Percentiles rank a stretch among this genome's conserved stretches.
Evolutionary conservation across 2,888 invertebrate genomes (phyloP).

Genomic region (Torymus tubicola): DNA sequence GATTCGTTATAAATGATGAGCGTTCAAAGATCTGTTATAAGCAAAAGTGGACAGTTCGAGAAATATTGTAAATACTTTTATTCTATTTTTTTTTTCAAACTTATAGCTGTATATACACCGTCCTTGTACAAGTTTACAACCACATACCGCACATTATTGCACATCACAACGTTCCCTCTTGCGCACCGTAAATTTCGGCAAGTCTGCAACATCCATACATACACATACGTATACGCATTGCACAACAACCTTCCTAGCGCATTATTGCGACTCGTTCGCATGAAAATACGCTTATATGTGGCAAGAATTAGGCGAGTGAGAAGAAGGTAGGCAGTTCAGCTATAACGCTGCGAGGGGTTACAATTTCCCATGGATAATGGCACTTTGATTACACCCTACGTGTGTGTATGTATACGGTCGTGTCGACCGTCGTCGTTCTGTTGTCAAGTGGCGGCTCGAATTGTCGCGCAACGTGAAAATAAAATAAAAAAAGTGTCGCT

Average conservation of each 20-base stretch:
- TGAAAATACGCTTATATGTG: slow-evolving; percentile 1
- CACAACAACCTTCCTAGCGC: not conserved
- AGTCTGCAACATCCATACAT: not conserved
- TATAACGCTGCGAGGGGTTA: slow-evolving; percentile 66
- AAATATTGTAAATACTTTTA: no score
- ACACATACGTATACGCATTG: not conserved
- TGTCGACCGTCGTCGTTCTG: slow-evolving; percentile 68
- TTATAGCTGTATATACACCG: no score
- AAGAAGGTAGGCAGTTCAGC: slow-evolving; percentile 34
- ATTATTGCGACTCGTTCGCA: not conserved
- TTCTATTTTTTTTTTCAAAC: no score
- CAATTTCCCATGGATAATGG: slow-evolving; percentile 76
- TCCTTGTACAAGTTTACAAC: no score
- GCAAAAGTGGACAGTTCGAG: no score
- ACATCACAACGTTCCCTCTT: not conserved
- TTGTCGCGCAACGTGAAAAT: slow-evolving; percentile 59
- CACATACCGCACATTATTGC: slow-evolving; percentile 9
- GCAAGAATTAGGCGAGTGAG: not conserved
- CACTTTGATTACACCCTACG: slow-evolving; percentile 74
- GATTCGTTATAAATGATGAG: slow-evolving; percentile 51
- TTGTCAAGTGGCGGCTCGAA: slow-evolving; percentile 73
- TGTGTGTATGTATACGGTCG: no score
- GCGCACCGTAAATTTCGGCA: not conserved
- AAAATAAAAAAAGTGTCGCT: slow-evolving; percentile 57
- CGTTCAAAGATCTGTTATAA: slow-evolving; percentile 59